Percentiles rank a stretch among this genome's conserved stretches.
phyloP scores from a whole-genome alignment of 1,140 invertebrate genomes.

The Tribolium castaneum region DNA sequence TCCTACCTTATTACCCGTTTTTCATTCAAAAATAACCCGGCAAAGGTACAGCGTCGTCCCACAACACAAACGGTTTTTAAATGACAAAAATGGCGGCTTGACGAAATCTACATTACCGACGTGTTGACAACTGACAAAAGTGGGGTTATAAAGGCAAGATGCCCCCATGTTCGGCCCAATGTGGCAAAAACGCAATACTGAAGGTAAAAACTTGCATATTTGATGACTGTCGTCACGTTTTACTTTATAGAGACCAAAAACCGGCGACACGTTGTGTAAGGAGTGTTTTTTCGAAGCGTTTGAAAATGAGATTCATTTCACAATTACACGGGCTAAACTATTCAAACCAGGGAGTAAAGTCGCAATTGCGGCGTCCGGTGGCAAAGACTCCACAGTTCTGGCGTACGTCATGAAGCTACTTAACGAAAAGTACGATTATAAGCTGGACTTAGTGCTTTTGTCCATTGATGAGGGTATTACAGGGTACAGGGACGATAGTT shows the following conservation, averaged over 20 bases:
- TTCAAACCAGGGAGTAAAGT: conserved; percentile 90
- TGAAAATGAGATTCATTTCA: conserved; percentile 97
- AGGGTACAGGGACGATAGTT: conserved; percentile 97
- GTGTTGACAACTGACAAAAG: background rate
- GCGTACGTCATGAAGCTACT: conserved; percentile 92
- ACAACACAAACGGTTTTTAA: conserved; percentile 36
- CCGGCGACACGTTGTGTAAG: conserved; percentile 92
- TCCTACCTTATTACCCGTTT: conserved; percentile 28
- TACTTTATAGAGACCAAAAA: conserved; percentile 83
- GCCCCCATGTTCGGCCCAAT: conserved; percentile 75
- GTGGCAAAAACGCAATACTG: conserved; percentile 77
- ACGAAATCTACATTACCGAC: conserved; percentile 7
- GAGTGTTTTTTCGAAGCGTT: conserved; percentile 95
- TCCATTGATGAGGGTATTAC: conserved; percentile 99
- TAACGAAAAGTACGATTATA: conserved; percentile 93
- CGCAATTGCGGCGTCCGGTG: conserved; percentile 96
- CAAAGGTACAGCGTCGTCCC: background rate
- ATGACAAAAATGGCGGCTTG: conserved; percentile 34
- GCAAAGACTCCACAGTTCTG: conserved; percentile 99
- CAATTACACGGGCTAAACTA: conserved; percentile 86
- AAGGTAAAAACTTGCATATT: conserved; percentile 68
- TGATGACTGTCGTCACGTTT: background rate
- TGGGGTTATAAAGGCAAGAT: conserved; percentile 64
- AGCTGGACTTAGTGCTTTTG: conserved; percentile 89
- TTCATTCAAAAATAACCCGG: conserved; percentile 37